phyloP scores from a whole-genome alignment of 2,888 invertebrate genomes.

The Plebejus melissa region DNA sequence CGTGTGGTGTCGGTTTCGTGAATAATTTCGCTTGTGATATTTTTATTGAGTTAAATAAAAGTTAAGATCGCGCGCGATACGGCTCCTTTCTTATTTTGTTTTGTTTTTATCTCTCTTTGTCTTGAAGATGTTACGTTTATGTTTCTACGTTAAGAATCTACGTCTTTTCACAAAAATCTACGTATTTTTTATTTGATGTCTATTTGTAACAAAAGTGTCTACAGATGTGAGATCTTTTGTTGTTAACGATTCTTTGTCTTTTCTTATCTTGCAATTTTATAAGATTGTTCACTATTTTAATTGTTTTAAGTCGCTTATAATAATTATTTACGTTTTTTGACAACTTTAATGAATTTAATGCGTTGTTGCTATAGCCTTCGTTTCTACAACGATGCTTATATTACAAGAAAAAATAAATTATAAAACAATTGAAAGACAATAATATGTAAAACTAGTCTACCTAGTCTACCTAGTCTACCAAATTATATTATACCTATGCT shows the following conservation, averaged over 20 bases:
- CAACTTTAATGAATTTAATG: no score
- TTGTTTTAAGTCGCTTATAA: background rate
- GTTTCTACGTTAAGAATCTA: constrained; percentile 10
- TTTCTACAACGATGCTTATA: no score
- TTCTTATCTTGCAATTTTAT: background rate
- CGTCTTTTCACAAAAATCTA: constrained; percentile 27
- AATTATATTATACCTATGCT: constrained; percentile 30
- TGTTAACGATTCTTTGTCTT: background rate
- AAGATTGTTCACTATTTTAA: background rate
- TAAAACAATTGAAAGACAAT: no score
- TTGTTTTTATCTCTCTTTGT: constrained; percentile 34
- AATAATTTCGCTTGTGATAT: constrained; percentile 18
- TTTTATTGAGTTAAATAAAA: constrained; percentile 17
- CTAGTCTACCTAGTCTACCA: no score
- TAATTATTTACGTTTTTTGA: no score
- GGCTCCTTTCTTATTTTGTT: background rate
- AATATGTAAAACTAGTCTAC: no score
- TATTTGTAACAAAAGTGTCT: constrained; percentile 5
- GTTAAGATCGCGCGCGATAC: constrained; percentile 7
- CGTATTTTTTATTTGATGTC: constrained; percentile 12
- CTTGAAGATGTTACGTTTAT: constrained; percentile 28
- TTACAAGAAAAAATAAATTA: no score
- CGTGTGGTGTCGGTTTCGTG: background rate
- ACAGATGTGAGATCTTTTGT: background rate
- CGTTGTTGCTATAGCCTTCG: no score